Conservation (phyloP, 2,888 invertebrate species). For the Lamellibrachia satsuma region DNA sequence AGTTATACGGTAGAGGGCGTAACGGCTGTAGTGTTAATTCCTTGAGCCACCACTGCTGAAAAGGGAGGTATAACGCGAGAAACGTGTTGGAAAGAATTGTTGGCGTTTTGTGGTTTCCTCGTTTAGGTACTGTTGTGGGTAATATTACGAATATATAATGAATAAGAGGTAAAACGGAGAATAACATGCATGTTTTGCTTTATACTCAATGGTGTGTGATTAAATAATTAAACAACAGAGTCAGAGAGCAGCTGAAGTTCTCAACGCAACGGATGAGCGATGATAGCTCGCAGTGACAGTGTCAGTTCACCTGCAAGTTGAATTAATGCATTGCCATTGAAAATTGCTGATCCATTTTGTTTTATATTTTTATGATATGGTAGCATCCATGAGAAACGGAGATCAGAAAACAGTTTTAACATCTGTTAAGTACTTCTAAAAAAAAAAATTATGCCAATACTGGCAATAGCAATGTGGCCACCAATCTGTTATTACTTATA, state of each 20-base stretch:
- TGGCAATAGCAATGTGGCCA: too few species aligned
- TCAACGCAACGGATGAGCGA: not conserved
- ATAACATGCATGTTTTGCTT: not conserved
- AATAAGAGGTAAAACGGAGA: not conserved
- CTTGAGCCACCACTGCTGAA: not conserved
- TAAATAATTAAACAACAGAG: too few species aligned
- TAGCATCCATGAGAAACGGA: too few species aligned
- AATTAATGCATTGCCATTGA: too few species aligned
- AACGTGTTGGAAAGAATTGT: not conserved
- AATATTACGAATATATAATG: not conserved
- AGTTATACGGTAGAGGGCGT: too few species aligned
- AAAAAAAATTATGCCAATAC: too few species aligned
- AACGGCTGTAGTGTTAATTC: not conserved
- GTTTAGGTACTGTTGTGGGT: not conserved
- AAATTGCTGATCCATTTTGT: too few species aligned
- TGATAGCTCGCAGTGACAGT: not conserved
- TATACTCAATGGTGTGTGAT: not conserved
- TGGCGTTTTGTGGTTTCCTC: not conserved
- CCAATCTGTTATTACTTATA: too few species aligned
- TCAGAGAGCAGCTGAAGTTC: not conserved
- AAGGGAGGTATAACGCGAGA: not conserved
- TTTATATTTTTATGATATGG: too few species aligned
- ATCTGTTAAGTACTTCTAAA: too few species aligned
- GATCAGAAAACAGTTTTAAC: too few species aligned
- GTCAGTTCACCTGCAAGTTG: not conserved